Evolutionary conservation across 92 coral and sea anemone species (phyloP).

Genomic region (Virgularia gustaviana): DNA sequence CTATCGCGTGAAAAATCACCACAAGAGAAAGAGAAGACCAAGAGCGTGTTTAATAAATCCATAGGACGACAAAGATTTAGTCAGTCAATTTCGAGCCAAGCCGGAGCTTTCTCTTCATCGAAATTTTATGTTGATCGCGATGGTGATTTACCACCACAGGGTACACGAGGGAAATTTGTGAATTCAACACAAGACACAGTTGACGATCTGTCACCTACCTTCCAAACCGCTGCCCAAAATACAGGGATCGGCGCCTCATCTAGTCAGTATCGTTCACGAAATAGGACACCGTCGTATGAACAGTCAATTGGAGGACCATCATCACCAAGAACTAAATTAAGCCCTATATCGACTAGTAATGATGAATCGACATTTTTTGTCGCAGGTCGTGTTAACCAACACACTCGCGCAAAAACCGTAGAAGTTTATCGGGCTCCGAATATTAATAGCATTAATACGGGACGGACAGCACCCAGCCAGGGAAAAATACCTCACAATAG

Average conservation of each 20-base stretch:
- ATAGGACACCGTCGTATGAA: constrained; percentile 3
- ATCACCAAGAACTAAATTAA: neutral
- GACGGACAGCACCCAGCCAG: too few relatives aligned
- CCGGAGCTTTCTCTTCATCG: neutral
- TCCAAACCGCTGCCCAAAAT: neutral
- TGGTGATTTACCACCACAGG: constrained; percentile 37
- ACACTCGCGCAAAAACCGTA: constrained; percentile 14
- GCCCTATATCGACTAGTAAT: neutral
- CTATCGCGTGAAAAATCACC: neutral
- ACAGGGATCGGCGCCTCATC: neutral
- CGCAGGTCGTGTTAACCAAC: constrained; percentile 33
- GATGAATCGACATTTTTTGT: constrained; percentile 32
- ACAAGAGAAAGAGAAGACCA: neutral
- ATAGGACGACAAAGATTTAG: constrained; percentile 2
- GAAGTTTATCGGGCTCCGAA: constrained; percentile 29
- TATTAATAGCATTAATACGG: constrained; percentile 16
- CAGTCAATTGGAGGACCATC: neutral
- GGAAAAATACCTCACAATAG: too few relatives aligned
- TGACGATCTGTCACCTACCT: neutral
- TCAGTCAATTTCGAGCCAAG: neutral
- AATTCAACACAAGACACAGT: neutral
- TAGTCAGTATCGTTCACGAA: neutral
- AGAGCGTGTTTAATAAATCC: neutral
- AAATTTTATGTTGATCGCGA: constrained; percentile 22
- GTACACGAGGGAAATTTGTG: constrained; percentile 26